Evolutionary conservation across 1,140 invertebrate species (phyloP).

Genomic region (Mizuhopecten yessoensis): DNA sequence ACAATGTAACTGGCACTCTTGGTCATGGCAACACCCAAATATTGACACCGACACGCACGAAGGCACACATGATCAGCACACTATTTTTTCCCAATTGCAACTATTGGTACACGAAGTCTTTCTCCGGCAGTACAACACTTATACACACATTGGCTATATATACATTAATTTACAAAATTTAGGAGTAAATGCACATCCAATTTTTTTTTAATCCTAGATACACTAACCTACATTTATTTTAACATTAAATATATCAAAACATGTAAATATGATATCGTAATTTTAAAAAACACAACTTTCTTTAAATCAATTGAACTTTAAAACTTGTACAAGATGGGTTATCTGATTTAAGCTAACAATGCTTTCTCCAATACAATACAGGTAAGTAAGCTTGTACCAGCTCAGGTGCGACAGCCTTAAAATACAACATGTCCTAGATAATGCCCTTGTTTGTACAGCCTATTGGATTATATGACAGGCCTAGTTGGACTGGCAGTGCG

Average conservation of each 20-base stretch:
- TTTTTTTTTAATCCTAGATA: too few species aligned
- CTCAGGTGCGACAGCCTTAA: not conserved
- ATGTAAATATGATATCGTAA: too few species aligned
- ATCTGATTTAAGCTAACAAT: conserved; percentile 9
- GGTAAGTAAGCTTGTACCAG: not conserved
- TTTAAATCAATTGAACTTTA: too few species aligned
- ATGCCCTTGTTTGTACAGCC: not conserved
- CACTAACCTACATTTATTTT: too few species aligned
- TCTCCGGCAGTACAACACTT: not conserved
- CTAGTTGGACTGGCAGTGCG: too few species aligned
- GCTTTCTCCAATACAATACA: too few species aligned
- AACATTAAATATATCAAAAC: too few species aligned
- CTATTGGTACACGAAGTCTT: not conserved
- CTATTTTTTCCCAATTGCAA: not conserved
- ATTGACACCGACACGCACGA: not conserved
- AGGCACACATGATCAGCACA: not conserved
- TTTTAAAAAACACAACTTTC: too few species aligned
- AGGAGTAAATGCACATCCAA: too few species aligned
- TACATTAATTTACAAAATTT: too few species aligned
- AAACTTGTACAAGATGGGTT: too few species aligned
- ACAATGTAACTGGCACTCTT: not conserved
- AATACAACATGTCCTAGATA: not conserved
- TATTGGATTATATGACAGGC: not conserved
- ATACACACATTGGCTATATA: not conserved
- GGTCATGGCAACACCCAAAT: conserved; percentile 25